Percentiles rank a stretch among this genome's conserved stretches.
Conservation (phyloP, 2,888 invertebrate genomes). For the Rotaria socialis region DNA sequence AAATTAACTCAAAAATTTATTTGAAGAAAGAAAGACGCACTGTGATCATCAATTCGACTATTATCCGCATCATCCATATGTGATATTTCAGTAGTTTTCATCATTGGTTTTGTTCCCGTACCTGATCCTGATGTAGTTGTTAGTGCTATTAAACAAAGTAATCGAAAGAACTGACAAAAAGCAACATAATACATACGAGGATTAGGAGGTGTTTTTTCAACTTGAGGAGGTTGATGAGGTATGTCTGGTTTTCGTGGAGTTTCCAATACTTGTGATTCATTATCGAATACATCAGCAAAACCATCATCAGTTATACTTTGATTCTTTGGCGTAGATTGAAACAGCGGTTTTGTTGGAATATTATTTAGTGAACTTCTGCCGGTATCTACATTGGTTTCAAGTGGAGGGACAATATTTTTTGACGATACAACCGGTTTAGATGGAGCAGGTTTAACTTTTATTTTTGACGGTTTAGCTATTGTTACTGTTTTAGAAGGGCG, state of each 20-base stretch:
- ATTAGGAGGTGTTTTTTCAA: neutral
- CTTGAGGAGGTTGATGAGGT: neutral
- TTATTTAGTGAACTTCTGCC: neutral
- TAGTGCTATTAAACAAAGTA: neutral
- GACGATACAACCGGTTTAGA: neutral
- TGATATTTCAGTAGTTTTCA: too few species aligned
- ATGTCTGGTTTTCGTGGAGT: neutral
- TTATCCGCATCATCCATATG: neutral
- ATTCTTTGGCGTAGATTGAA: slow-evolving; percentile 11
- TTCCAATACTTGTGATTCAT: neutral
- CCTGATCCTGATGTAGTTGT: neutral
- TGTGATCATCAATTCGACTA: neutral
- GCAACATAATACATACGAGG: neutral
- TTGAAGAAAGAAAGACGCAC: neutral
- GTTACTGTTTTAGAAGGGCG: neutral
- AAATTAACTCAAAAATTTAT: neutral
- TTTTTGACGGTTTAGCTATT: neutral
- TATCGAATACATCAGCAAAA: neutral
- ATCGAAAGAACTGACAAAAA: neutral
- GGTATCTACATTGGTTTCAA: neutral
- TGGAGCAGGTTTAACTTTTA: neutral
- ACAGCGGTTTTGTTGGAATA: neutral
- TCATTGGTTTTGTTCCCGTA: neutral
- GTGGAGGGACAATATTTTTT: neutral
- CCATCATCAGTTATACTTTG: neutral